Evolutionary conservation across 2,797 vertebrate genomes (phyloP), one percentile per base, ranked within the genome.

Genomic region (Myiotriccus ornatus): DNA sequence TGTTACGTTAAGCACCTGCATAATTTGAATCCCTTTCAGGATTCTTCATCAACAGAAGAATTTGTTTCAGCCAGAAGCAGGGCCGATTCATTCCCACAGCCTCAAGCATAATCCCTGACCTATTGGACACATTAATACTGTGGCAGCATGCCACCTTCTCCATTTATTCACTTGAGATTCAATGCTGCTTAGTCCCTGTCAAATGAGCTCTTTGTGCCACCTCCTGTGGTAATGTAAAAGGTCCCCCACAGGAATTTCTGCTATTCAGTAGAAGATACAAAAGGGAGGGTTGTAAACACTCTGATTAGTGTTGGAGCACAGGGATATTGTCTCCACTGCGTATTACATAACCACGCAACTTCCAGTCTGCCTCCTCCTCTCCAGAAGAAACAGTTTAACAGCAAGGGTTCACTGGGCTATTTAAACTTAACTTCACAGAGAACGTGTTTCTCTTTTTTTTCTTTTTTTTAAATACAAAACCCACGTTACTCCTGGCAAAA

Each of bases 151-250:
- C 97, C 94, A 83, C 88, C 34, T 84, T 84, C 87, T 92, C 85
- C 79, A 22, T 80, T 87, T 92, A 95, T 60, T 86, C 85, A 47
- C 76, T 90, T 9, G 89, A 75, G 79, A 89, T 52, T 84, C 94
- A 80, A 4, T 69, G 89, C 79, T 81, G 91, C 91, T 93, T 65
- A 89, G 92, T 88, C 65, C 50, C 67, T 34, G 83, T 69, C 91
- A 52, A 97, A 96, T 25, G 74, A 82, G 82, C 64, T 92, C 95
- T 97, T 90, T 92, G 90, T 96, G 93, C 82, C 78, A 32, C 87
- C 71, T 77, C 80, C 79, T 27, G 87, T 7, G 1, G 77, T 70
- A 67, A 47, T 60, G 68, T 41, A 50, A 71, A 71, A 74, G 86
- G 87, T 91, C 87, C 73, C 91, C 30, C 76, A 39, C 79, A 89